These are phyloP conservation scores for Drosophila multiciliata DNA, from an alignment of 2,888 invertebrate species.

Conservation along the genomic window DNA sequence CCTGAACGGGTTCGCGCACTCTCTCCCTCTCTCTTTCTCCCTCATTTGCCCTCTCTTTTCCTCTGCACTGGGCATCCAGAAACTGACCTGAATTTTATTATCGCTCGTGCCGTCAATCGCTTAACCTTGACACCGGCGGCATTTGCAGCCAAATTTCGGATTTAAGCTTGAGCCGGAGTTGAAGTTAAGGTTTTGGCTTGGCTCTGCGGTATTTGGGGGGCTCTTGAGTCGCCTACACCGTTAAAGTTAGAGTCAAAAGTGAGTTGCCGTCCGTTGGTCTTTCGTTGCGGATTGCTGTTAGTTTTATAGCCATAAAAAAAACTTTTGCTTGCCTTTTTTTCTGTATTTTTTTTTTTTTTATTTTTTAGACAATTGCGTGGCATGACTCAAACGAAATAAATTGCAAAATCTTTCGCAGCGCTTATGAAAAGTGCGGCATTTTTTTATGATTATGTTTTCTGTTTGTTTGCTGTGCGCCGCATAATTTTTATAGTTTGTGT, in stretches of 20 bases:
- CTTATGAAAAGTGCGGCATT: conserved; percentile 70
- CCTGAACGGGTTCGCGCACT: background rate
- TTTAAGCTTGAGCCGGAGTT: background rate
- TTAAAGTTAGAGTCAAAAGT: conserved; percentile 63
- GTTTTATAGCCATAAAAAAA: conserved; percentile 67
- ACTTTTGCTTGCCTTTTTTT: conserved; percentile 20
- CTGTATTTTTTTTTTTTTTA: conserved; percentile 8
- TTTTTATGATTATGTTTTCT: conserved; percentile 64
- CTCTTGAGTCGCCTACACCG: conserved; percentile 35
- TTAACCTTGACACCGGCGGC: conserved; percentile 76
- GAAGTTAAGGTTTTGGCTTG: conserved; percentile 1
- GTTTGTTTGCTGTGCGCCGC: conserved; percentile 40
- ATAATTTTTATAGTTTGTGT: conserved; percentile 61
- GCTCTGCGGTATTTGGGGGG: conserved; percentile 8
- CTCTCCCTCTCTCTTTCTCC: background rate
- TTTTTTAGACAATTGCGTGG: conserved; percentile 66
- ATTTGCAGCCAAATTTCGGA: conserved; percentile 17
- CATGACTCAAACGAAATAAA: conserved; percentile 76
- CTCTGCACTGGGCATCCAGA: background rate
- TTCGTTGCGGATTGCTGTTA: conserved; percentile 59
- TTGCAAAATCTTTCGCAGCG: conserved; percentile 74
- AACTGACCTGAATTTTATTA: conserved; percentile 68
- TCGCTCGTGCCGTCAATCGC: conserved; percentile 69
- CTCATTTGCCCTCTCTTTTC: background rate
- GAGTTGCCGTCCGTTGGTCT: conserved; percentile 24